Base-by-base conservation (phyloP, 2,888 invertebrate genomes). In the Agriopis marginaria region DNA sequence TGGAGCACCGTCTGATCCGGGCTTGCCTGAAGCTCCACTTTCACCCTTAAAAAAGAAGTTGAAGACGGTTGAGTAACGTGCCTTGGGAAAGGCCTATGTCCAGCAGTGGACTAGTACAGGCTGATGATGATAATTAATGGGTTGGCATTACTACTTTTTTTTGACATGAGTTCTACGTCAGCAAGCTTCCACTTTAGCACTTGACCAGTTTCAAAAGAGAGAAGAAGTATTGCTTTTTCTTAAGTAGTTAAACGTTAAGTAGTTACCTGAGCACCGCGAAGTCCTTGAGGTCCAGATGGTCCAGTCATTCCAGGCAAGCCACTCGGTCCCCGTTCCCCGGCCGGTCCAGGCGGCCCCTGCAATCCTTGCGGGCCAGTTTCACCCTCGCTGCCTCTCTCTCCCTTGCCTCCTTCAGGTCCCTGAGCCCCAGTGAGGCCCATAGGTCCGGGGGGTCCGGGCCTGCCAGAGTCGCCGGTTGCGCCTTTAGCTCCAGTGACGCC, bases 401-500 rank as follows among this genome's bases (percentile, higher is more conserved):
- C 98, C 87, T 97, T 97, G 32, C 94, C 89, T 55, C 97, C 97
- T 81, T 97, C 97, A 5, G 92, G 83, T 45, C 98, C 98, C 12
- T 95, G 95, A 3, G 95, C 90, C 17, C 98, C 98, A 44, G 96
- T 96, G 23, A 95, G 91, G 4, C 98, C 98, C 67, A 95, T 94
- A 0, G 95, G 94, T 0, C 97, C 97, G 1, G 95, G 90, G 50
- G 94, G 88, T 7, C 97, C 97, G 2, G 96, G 92, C 73, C 96
- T 92, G 12, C 97, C 97, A 9, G 93, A 84, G 78, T 97, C 97
- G 50, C 97, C 97, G 0, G 95, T 87, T 23, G 95, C 89, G 70
- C 97, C 97, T 85, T 97, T 97, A 66, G 95, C 88, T 44, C 97
- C 97, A 0, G 95, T 92, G 40, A 95, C 89, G 51, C 98, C 98